phyloP scores from a whole-genome alignment of 2,888 invertebrate species.

The Azorinus chamasolen region DNA sequence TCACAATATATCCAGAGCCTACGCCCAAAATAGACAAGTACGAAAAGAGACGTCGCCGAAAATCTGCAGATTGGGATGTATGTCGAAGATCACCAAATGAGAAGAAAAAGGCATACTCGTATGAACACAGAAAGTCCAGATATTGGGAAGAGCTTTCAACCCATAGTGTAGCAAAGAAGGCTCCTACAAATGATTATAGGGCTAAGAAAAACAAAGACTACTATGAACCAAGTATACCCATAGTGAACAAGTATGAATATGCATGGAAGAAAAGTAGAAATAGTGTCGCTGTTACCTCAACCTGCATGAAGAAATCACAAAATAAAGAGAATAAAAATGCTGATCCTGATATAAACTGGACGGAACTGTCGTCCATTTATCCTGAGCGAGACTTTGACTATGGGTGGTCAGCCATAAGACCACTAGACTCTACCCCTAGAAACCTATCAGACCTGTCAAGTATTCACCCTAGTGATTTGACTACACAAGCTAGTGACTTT shows the following conservation, averaged over 20 bases:
- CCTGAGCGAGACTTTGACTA: constrained; percentile 48
- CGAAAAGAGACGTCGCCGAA: constrained; percentile 47
- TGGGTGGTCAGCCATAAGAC: constrained; percentile 37
- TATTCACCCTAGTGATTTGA: constrained; percentile 53
- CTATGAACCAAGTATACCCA: constrained; percentile 60
- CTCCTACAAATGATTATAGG: constrained; percentile 50
- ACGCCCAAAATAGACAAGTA: constrained; percentile 40
- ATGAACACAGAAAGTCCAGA: constrained; percentile 54
- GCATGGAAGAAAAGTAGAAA: constrained; percentile 34
- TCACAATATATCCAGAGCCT: constrained; percentile 62
- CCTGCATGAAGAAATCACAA: constrained; percentile 57
- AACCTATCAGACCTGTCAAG: constrained; percentile 54
- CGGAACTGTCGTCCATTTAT: constrained; percentile 58
- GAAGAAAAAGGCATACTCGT: constrained; percentile 63
- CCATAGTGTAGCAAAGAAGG: constrained; percentile 39
- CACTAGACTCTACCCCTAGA: constrained; percentile 43
- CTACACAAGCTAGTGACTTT: constrained; percentile 37
- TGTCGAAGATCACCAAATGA: constrained; percentile 15
- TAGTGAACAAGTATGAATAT: constrained; percentile 53
- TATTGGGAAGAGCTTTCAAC: constrained; percentile 62
- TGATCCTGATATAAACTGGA: constrained; percentile 53
- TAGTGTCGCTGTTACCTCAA: constrained; percentile 52
- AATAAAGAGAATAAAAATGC: constrained; percentile 47
- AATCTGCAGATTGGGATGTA: constrained; percentile 59
- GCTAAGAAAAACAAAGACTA: constrained; percentile 46